These are phyloP conservation scores for Astur gentilis DNA, from an alignment of 2,113 vertebrate species.

Conservation along the genomic window DNA sequence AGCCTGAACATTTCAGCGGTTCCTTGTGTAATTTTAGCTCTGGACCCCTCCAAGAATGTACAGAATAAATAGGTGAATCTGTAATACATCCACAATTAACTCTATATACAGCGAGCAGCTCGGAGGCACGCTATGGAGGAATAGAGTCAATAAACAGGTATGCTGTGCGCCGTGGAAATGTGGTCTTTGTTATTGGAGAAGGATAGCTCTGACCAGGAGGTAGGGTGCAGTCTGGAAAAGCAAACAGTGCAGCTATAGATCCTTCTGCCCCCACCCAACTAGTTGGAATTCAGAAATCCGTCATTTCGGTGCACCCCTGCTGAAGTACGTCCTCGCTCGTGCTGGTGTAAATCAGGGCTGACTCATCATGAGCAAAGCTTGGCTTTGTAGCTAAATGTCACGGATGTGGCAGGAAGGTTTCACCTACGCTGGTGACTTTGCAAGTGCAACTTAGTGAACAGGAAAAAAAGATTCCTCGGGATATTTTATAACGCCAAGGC, in stretches of 20 bases:
- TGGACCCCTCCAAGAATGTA: constrained; percentile 41
- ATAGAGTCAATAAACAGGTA: constrained; percentile 62
- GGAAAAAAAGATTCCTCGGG: neutral
- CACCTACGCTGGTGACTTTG: neutral
- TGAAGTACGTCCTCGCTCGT: neutral
- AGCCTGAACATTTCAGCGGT: neutral
- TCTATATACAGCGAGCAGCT: neutral
- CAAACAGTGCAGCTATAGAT: neutral
- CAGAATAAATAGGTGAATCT: constrained; percentile 62
- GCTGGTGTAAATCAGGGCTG: neutral
- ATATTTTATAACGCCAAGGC: neutral
- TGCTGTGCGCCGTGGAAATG: neutral
- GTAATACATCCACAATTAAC: constrained; percentile 35
- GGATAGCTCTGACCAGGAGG: neutral
- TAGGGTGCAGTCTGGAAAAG: constrained; percentile 17
- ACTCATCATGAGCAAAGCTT: neutral
- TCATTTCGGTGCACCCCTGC: neutral
- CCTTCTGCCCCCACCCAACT: neutral
- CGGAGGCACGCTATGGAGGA: neutral
- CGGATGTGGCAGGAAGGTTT: neutral
- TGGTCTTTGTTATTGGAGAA: neutral
- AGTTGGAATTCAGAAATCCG: neutral
- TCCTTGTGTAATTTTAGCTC: constrained; percentile 58
- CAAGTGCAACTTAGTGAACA: neutral
- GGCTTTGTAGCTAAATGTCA: neutral